Evolutionary conservation across 2,888 invertebrate genomes (phyloP).

Genomic region (Andrena dorsata): DNA sequence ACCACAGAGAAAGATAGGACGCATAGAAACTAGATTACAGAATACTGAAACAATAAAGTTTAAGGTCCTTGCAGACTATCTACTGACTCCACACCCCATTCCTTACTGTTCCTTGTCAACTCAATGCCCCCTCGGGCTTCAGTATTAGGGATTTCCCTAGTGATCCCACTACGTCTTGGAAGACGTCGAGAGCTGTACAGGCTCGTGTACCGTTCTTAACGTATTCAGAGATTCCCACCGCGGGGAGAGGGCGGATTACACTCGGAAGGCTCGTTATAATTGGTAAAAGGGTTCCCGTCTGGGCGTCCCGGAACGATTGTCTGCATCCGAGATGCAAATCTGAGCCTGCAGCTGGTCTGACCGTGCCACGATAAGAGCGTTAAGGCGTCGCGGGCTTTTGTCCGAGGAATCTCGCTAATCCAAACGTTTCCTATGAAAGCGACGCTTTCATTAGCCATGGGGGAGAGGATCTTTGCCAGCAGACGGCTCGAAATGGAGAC

Average conservation of each 20-base stretch:
- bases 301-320: constrained; percentile 15
- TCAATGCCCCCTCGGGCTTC: too few relatives aligned
- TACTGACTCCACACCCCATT: too few relatives aligned
- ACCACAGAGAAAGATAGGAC: too few relatives aligned
- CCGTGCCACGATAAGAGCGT: constrained; percentile 38
- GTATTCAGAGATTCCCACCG: neutral
- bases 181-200: neutral
- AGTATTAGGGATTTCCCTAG: too few relatives aligned
- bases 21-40: too few relatives aligned
- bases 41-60: too few relatives aligned
- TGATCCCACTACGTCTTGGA: neutral
- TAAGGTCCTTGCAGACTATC: too few relatives aligned
- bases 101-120: too few relatives aligned
- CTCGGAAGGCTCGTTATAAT: constrained; percentile 16
- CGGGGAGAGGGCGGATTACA: constrained; percentile 4
- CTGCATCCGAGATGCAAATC: constrained; percentile 35
- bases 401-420: constrained; percentile 44
- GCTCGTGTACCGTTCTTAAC: neutral
- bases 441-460: constrained; percentile 19
- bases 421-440: constrained; percentile 33
- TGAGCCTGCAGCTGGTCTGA: constrained; percentile 30
- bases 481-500: neutral
- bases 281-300: constrained; percentile 20
- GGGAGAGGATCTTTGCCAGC: neutral
- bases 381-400: constrained; percentile 36